Percentiles rank a stretch among this genome's conserved stretches.
phyloP scores from a whole-genome alignment of 2,888 invertebrate genomes.

The Odontothrips loti region DNA sequence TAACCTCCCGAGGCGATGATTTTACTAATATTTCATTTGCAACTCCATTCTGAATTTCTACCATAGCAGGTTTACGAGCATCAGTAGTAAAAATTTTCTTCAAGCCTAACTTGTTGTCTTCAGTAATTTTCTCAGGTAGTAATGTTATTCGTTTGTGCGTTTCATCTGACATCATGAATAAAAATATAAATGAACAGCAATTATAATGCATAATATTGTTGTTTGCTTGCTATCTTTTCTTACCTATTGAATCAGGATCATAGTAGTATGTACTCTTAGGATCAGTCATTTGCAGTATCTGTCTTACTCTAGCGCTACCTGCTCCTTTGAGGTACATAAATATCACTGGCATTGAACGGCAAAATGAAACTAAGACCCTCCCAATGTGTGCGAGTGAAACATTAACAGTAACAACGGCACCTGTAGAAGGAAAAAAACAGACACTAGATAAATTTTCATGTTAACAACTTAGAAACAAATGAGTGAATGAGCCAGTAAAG shows the following conservation, averaged over 20 bases:
- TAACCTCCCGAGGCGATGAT: constrained; percentile 60
- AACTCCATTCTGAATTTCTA: constrained; percentile 68
- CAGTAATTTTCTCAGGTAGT: constrained; percentile 63
- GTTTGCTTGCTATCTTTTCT: constrained; percentile 29
- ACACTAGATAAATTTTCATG: constrained; percentile 32
- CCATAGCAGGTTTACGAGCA: constrained; percentile 50
- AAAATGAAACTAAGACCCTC: constrained; percentile 72
- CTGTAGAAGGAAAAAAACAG: constrained; percentile 45
- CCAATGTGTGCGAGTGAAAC: constrained; percentile 67
- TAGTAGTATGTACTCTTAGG: constrained; percentile 49
- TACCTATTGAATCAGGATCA: constrained; percentile 53
- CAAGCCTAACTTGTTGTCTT: constrained; percentile 61
- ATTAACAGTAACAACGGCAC: constrained; percentile 59
- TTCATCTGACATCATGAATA: constrained; percentile 49
- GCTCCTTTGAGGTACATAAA: constrained; percentile 71
- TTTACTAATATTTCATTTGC: constrained; percentile 77
- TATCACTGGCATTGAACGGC: constrained; percentile 68
- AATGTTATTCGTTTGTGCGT: constrained; percentile 71
- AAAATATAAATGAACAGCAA: not conserved
- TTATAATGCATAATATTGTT: not conserved
- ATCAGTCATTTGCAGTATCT: constrained; percentile 64
- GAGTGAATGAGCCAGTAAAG: constrained; percentile 32
- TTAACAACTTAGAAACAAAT: constrained; percentile 27
- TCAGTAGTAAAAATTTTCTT: constrained; percentile 47
- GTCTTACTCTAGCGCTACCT: constrained; percentile 65